These are phyloP conservation scores for Hemaris fuciformis DNA, from an alignment of 2,888 invertebrate species.

Conservation along the genomic window DNA sequence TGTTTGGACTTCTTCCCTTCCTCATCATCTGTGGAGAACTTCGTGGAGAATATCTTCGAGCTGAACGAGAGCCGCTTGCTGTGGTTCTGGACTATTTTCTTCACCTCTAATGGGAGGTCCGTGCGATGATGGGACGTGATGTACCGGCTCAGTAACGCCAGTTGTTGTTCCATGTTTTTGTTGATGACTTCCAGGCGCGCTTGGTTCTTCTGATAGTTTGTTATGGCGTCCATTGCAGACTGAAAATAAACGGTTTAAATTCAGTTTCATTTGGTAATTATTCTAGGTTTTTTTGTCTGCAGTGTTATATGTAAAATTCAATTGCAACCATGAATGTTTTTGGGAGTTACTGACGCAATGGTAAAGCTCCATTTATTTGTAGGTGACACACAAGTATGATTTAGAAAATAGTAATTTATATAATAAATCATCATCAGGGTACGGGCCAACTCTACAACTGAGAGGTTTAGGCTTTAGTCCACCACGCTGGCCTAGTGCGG, in stretches of 20 bases:
- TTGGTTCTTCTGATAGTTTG: conserved; percentile 83
- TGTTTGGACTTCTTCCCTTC: conserved; percentile 58
- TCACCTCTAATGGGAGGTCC: conserved; percentile 88
- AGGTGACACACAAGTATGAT: too few species aligned
- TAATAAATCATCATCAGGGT: too few species aligned
- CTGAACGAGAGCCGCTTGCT: conserved; percentile 61
- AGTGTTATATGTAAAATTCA: too few species aligned
- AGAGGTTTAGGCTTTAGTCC: too few species aligned
- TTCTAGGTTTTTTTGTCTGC: background rate
- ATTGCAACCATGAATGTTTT: too few species aligned
- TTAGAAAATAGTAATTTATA: too few species aligned
- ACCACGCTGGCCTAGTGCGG: too few species aligned
- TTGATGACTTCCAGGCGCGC: conserved; percentile 86
- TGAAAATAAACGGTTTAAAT: conserved; percentile 30
- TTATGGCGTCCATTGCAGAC: conserved; percentile 85
- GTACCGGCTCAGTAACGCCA: conserved; percentile 86
- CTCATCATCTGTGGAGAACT: conserved; percentile 63
- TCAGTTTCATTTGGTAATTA: background rate
- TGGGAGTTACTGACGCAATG: too few species aligned
- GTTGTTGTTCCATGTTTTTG: conserved; percentile 87
- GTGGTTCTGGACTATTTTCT: conserved; percentile 86
- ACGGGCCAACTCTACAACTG: too few species aligned
- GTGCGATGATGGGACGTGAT: conserved; percentile 85
- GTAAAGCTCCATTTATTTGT: too few species aligned
- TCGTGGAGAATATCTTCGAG: conserved; percentile 71